Percentiles rank a stretch among this genome's conserved stretches.
Evolutionary conservation across 2,888 invertebrate genomes (phyloP).

Genomic region (Agriopis marginaria): DNA sequence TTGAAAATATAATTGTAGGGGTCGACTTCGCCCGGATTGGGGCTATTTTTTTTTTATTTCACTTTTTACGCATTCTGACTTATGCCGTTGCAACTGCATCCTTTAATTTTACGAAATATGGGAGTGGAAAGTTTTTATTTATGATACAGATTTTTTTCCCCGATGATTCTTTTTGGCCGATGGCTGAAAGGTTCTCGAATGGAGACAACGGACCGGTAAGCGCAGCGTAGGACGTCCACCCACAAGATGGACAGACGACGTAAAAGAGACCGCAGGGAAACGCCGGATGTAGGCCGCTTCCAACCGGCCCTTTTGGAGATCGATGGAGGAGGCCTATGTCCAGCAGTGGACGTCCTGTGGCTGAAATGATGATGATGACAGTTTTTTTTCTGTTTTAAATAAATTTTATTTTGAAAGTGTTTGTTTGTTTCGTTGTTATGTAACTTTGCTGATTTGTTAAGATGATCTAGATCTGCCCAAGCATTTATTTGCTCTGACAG

Average conservation of each 20-base stretch:
- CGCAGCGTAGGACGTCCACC: no score
- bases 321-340: no score
- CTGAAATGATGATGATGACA: background rate
- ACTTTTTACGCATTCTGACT: constrained; percentile 26
- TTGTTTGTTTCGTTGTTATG: background rate
- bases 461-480: background rate
- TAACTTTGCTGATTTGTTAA: background rate
- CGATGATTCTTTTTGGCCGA: no score
- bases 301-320: no score
- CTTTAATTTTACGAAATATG: constrained; percentile 37
- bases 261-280: no score
- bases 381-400: constrained; percentile 6
- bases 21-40: constrained; percentile 48
- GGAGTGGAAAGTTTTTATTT: constrained; percentile 28
- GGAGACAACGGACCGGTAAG: no score
- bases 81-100: constrained; percentile 25
- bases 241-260: no score
- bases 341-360: no score
- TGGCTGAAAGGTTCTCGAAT: no score
- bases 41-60: constrained; percentile 21
- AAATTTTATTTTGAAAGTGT: constrained; percentile 1
- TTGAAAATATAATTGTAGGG: constrained; percentile 74
- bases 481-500: no score
- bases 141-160: constrained; percentile 5
- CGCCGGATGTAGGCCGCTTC: no score